Base-by-base conservation (phyloP, 2,888 invertebrate species). In the Ectemnius lituratus region DNA sequence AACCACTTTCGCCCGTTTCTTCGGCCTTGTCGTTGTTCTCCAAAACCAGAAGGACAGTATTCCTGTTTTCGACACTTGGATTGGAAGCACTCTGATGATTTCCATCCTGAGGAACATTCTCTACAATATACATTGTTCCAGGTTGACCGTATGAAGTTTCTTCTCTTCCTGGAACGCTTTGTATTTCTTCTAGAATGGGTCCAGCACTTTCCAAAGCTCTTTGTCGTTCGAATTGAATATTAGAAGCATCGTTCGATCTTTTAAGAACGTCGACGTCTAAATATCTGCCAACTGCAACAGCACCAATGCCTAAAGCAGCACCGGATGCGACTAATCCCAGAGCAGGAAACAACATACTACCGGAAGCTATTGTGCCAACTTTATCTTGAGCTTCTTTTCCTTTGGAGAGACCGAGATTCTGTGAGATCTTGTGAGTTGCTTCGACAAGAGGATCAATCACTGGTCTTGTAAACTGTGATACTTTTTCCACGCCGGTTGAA, bases 321-420 rank as follows among this genome's bases (percentile, higher is more conserved):
- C 96, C 96, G n/a, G 96, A 96, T 11, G 96, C 96, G 85, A 96
- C 94, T 5, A 96, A 90, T 3, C 96, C 95, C 23, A 96, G 91
- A 0, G 96, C 96, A 18, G 96, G 96, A 45, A 90, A 89, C 1
- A 96, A 90, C 87, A 96, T 93, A 0, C 94, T 95, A 0, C 93
- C 93, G 0, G 94, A 93, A 2, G 92, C 91, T 1, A 92, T 91
- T 8, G 92, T 92, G 1, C 95, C 95, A 8, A 95, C 92, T 88
- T 95, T 95, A 74, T 95, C 94, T 84, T 93, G 93, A 0, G 92
- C 92, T 11, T 91, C 92, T 90, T 92, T 92, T 0, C 91, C 89
- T 0, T 91, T 91, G 8, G 94, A 93, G 8, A 95, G 91, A 0
- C 96, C 96, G 58, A 96, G 91, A 88, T 96, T 96, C 80, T 95